These are phyloP conservation scores for Chrysolina haemoptera DNA, from an alignment of 2,888 invertebrate species.

Conservation along the genomic window DNA sequence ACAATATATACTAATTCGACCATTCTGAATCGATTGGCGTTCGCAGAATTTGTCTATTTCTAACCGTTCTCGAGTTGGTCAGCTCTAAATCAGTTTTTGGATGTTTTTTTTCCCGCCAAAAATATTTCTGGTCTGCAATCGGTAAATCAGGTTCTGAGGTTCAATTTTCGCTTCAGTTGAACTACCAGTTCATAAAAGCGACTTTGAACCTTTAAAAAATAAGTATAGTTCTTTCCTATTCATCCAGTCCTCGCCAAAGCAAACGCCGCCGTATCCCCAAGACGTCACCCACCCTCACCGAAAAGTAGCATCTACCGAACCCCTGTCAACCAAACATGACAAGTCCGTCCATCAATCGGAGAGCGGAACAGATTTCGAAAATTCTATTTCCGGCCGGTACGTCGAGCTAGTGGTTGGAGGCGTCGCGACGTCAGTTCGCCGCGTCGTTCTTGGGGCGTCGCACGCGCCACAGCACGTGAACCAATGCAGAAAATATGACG, in stretches of 20 bases:
- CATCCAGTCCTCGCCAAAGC: neutral
- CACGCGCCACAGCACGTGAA: constrained; percentile 46
- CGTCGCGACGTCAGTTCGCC: constrained; percentile 52
- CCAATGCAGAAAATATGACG: constrained; percentile 30
- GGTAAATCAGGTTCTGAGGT: too few species aligned
- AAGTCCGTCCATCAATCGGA: constrained; percentile 2
- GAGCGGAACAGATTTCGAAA: neutral
- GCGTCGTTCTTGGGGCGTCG: constrained; percentile 48
- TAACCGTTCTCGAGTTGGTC: too few species aligned
- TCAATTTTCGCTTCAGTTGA: too few species aligned
- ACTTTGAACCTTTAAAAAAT: too few species aligned
- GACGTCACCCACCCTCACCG: neutral
- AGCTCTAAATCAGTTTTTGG: too few species aligned
- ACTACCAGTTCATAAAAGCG: too few species aligned
- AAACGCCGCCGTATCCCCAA: neutral
- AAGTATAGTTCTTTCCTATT: neutral
- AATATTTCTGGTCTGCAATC: too few species aligned
- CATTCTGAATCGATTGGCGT: too few species aligned
- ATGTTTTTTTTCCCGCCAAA: too few species aligned
- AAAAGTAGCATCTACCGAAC: neutral
- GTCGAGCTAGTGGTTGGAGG: constrained; percentile 58
- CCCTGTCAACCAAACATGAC: constrained; percentile 15
- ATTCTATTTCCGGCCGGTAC: constrained; percentile 64
- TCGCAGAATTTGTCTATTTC: too few species aligned
- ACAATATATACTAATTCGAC: too few species aligned